Conservation (phyloP, 2,888 invertebrate genomes). For the Parochlus steinenii region DNA sequence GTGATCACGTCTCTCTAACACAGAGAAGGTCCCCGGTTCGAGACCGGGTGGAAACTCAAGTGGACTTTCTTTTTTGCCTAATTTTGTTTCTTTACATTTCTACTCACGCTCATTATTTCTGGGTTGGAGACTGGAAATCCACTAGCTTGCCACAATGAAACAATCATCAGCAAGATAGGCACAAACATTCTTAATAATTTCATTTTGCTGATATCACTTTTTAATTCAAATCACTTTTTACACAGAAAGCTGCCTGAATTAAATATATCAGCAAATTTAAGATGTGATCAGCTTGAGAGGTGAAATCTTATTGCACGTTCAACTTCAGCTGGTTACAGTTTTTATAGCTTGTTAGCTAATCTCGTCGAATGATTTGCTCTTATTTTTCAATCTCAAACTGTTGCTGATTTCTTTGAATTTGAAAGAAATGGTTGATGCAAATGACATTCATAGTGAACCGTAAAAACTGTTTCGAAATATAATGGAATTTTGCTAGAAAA, state of each 20-base stretch:
- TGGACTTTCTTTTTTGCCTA: too few species aligned
- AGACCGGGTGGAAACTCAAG: background rate
- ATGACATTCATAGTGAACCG: too few species aligned
- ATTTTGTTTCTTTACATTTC: background rate
- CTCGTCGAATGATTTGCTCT: too few species aligned
- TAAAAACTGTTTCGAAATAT: too few species aligned
- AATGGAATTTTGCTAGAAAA: too few species aligned
- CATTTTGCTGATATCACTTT: slow-evolving; percentile 2
- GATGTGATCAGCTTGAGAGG: background rate
- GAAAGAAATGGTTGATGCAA: too few species aligned
- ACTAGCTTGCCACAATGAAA: background rate
- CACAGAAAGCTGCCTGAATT: background rate
- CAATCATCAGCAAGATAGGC: background rate
- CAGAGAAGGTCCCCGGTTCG: slow-evolving; percentile 13
- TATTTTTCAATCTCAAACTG: too few species aligned
- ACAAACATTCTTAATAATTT: slow-evolving; percentile 1
- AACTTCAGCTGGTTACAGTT: background rate
- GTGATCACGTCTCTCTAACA: slow-evolving; percentile 18
- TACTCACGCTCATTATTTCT: slow-evolving; percentile 8
- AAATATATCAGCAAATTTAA: background rate
- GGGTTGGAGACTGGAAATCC: slow-evolving; percentile 7
- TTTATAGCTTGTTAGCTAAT: too few species aligned
- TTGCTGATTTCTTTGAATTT: too few species aligned
- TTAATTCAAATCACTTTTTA: background rate
- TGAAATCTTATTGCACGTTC: background rate